Base-by-base conservation (phyloP, 2,888 invertebrate species). In the Trichogramma evanescens region DNA sequence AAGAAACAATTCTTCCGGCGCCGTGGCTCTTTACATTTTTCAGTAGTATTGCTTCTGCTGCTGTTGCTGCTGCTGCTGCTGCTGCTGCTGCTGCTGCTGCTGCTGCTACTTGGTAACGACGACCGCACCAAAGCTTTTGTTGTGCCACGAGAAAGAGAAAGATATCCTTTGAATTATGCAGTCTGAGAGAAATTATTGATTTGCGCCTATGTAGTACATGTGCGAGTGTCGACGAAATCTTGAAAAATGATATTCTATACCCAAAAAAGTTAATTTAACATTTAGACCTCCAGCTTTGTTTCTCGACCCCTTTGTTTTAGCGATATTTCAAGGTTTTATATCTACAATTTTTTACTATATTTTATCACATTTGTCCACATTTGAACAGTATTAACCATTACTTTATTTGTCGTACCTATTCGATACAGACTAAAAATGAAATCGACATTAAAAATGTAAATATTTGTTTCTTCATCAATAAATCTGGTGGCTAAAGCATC, bases 121-220 rank as follows among this genome's bases (percentile, higher is more conserved):
- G 26, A 38, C 26, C 6, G 41, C 40, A 50, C 26, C 6, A 39
- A 40, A 39, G 44, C 40, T 49, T 42, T 41, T 43, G 46, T 50
- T 38, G 26, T 26, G 46, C 26, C n/a, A 26, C 39, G 39, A 45
- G 48, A 26, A 26, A 45, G 8, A 45, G 45, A 45, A 45, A 58
- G 50, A 54, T 51, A 49, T 58, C 43, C 52, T 58, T 62, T 58
- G 52, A 62, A 58, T 52, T 62, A 62, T 62, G 53, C 53, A 61
- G 54, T 57, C 41, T 26, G 4, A 9, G 45, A 43, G 45, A 26
- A 56, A 62, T 58, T 62, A 62, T 62, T 51, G 58, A 58, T 62
- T 57, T 26, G 26, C 26, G 26, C 26, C 26, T 26, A 26, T 26
- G 26, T 26, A 26, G 26, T 26, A 26, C 26, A 26, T 26, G 26